Evolutionary conservation across 1,140 invertebrate species (phyloP), one percentile per base, ranked within the genome.

Genomic region (Liolophura sinensis): DNA sequence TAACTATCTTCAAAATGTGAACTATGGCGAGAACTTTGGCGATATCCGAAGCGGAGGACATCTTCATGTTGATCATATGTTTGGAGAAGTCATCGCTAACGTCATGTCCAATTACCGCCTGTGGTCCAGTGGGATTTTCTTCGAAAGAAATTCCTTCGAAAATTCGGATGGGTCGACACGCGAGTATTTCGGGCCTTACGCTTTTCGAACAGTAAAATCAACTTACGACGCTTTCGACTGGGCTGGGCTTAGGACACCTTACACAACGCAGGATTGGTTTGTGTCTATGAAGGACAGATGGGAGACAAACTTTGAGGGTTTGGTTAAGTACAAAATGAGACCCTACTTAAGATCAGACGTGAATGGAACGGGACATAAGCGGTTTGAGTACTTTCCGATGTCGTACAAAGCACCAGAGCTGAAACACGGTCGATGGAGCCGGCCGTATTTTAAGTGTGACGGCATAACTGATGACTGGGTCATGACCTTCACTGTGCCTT

Each of bases 141-240:
- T 95, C 92, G 95, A 97, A 78, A 88, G 92, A 56, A 95, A 97
- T 78, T 95, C 96, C 84, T 98, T 98, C 79, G 92, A 70, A 94
- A 93, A 24, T 89, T 91, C 56, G 24, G 69, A 71, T 55, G 73
- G 74, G 0, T 54, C 63, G n/a, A 18, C 49, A 1, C 64, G 71
- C 16, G 75, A 78, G 59, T 70, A 72, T 16, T 78, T 78, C 59
- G 77, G 75, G 11, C 77, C 77, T 0, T 76, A 62, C 47, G 77
- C 77, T 3, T 78, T 62, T 55, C 68, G 62, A 58, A 64, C 59
- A 24, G 18, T 67, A 11, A 69, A 69, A 16, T 51, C 27, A 15
- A 73, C 52, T 48, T 71, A 68, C 27, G 31, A 40, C 31, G 72
- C 69, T 15, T 60, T 75, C 20, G 77, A 78, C 60, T 64, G 62